Evolutionary conservation across 2,797 vertebrate genomes (phyloP), one percentile per base, ranked within the genome.

Genomic region (Melanotaenia boesemani): DNA sequence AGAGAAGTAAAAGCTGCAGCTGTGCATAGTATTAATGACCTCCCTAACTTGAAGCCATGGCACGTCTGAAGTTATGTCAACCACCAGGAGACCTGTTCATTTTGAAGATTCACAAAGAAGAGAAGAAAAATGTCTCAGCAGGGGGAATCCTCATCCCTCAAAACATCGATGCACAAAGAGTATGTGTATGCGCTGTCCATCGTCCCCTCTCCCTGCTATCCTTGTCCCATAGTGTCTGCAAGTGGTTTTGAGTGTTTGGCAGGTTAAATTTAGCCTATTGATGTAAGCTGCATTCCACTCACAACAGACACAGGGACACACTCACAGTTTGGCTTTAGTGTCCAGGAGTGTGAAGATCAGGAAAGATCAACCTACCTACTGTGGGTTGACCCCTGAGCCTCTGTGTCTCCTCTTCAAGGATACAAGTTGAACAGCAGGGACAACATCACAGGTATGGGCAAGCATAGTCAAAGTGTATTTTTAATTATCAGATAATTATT

Each of bases 261-360:
- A 87, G 83, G 85, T 97, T 99, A 99, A 97, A 97, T 97, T 96
- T 99, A 99, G 96, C 93, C 89, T 89, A 93, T 96, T 98, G 98
- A 99, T 97, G 97, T 97, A 98, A 98, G 96, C 95, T 93, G 95
- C 95, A 97, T 98, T 96, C 96, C 96, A 94, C 81, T 90, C 91
- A 95, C 95, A 95, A 95, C 93, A 94, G 95, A 95, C 94, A 96
- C 93, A 92, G 94, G 94, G 92, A 91, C 91, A 90, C 94, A 92
- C 95, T 83, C 91, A 91, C 89, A 92, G 95, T 96, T 95, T 94
- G 93, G 92, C 92, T 93, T 96, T 94, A 85, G 95, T 95, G 90
- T 93, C 91, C 84, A 90, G 91, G 94, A 96, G 95, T 95, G 96
- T 96, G 96, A 95, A 95, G 95, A 95, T 93, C 94, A 94, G 94